These are phyloP conservation scores for Psettodes erumei DNA, from an alignment of 2,113 vertebrate species.

Conservation along the genomic window DNA sequence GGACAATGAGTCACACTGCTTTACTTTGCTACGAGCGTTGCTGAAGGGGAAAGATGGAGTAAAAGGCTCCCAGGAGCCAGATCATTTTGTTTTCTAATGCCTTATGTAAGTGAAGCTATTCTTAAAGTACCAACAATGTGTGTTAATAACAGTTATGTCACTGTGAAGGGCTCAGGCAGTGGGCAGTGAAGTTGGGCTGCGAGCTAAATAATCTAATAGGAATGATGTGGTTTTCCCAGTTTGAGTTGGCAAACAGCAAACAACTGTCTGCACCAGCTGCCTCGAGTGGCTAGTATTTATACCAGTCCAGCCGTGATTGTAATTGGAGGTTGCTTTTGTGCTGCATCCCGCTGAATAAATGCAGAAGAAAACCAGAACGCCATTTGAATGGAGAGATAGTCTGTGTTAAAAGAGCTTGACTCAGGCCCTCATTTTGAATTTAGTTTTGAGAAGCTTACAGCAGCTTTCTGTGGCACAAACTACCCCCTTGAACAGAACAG, in stretches of 20 bases:
- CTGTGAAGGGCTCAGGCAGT: conserved; percentile 56
- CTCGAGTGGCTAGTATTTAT: conserved; percentile 47
- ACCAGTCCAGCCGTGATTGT: conserved; percentile 44
- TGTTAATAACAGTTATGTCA: conserved; percentile 70
- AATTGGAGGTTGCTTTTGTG: conserved; percentile 50
- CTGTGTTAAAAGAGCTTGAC: conserved; percentile 64
- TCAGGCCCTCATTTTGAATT: conserved; percentile 59
- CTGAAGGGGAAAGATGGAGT: conserved; percentile 47
- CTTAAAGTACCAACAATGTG: conserved; percentile 61
- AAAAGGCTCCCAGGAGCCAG: conserved; percentile 45
- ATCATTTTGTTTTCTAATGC: conserved; percentile 51
- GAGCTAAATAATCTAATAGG: conserved; percentile 60
- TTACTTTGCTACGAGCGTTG: conserved; percentile 50
- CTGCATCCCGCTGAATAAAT: conserved; percentile 45
- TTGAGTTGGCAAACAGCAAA: conserved; percentile 51
- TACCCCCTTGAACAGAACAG: conserved; percentile 23
- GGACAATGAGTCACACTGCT: conserved; percentile 64
- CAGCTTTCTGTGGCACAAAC: conserved; percentile 45
- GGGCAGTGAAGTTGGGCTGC: conserved; percentile 38
- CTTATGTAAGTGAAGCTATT: conserved; percentile 58
- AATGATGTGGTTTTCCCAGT: conserved; percentile 56
- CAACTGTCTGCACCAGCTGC: conserved; percentile 36
- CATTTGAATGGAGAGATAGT: conserved; percentile 41
- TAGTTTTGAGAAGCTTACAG: conserved; percentile 62
- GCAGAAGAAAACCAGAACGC: conserved; percentile 34